A percentile compares a stretch with the other conserved stretches of the same genome.
Evolutionary conservation across 2,797 vertebrate genomes (phyloP).

Genomic region (Uromys caudimaculatus): DNA sequence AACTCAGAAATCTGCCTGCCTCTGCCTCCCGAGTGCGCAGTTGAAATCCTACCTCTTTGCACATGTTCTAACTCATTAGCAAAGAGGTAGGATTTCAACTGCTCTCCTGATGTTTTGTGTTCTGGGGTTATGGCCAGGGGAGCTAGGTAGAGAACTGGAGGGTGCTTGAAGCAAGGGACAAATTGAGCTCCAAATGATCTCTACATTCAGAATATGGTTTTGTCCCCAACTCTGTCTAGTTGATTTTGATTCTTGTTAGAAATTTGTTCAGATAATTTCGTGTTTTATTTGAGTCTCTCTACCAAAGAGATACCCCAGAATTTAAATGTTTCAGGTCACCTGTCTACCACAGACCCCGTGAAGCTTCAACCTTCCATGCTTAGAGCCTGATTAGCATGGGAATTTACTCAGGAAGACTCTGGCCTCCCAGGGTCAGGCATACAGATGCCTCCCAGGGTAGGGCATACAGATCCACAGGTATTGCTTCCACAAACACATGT

Average conservation of each 20-base stretch:
- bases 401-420: background rate
- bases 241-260: slow-evolving; percentile 26
- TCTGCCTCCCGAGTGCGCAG: no score
- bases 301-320: background rate
- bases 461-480: background rate
- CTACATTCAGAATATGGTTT: slow-evolving; percentile 13
- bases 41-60: no score
- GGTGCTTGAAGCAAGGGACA: background rate
- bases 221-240: slow-evolving; percentile 11
- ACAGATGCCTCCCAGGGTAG: background rate
- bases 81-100: slow-evolving; percentile 14
- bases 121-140: background rate
- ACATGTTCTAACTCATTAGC: slow-evolving; percentile 7
- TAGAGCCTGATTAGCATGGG: background rate
- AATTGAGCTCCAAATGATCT: background rate
- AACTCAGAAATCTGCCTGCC: no score
- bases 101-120: background rate
- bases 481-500: background rate
- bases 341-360: background rate
- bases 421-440: background rate
- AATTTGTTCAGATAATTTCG: slow-evolving; percentile 46
- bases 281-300: slow-evolving; percentile 16
- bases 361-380: background rate
- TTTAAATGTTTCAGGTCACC: background rate
- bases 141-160: background rate